Percentiles rank a stretch among this genome's conserved stretches.
Evolutionary conservation across 2,113 vertebrate species (phyloP).

Genomic region (Circaetus gallicus): DNA sequence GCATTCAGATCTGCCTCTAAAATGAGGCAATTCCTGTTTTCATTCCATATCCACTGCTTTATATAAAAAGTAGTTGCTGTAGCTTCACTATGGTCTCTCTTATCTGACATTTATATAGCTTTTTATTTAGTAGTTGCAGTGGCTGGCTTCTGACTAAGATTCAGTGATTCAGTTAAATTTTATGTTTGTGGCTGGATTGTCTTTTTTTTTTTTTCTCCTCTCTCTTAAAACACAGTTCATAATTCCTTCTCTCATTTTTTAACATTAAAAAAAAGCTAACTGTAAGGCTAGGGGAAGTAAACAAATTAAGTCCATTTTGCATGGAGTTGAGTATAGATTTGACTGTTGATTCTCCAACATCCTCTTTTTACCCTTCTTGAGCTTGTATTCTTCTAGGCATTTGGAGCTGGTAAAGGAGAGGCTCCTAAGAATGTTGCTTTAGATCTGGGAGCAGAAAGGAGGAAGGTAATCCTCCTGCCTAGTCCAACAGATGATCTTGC

Average conservation of each 20-base stretch:
- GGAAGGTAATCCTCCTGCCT: background rate
- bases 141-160: background rate
- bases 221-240: background rate
- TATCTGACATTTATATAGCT: background rate
- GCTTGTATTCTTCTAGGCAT: background rate
- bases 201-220: accelerated
- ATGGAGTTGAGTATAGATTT: background rate
- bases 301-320: background rate
- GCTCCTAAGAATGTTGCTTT: background rate
- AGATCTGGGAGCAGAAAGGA: background rate
- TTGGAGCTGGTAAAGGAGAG: background rate
- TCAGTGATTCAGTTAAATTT: background rate
- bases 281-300: background rate
- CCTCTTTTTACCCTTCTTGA: background rate
- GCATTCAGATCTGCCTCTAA: background rate
- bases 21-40: background rate
- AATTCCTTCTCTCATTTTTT: background rate
- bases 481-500: accelerated
- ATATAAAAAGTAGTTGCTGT: background rate
- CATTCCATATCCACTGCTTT: background rate
- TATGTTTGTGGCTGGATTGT: background rate
- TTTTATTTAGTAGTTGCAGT: background rate
- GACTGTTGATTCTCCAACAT: background rate
- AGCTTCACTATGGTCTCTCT: background rate
- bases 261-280: background rate